Evolutionary conservation across 92 coral and sea anemone genomes (phyloP).

Genomic region (Palythoa caribaeorum): DNA sequence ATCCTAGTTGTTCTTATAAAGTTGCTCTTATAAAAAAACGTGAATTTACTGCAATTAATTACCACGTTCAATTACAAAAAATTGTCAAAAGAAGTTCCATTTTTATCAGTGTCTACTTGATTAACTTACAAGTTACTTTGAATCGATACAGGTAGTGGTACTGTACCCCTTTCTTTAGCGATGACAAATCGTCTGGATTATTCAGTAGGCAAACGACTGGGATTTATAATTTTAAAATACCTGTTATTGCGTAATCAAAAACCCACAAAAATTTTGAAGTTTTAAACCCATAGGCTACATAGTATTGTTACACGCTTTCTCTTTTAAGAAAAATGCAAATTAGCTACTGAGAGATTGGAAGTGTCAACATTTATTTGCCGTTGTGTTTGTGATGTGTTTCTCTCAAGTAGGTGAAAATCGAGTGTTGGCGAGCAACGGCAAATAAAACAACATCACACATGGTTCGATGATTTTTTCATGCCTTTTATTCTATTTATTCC

Average conservation of each 20-base stretch:
- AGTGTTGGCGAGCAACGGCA: neutral
- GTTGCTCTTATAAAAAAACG: too few relatives aligned
- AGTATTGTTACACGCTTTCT: neutral
- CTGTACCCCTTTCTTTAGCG: neutral
- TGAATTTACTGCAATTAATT: too few relatives aligned
- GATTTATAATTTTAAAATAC: neutral
- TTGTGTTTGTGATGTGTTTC: neutral
- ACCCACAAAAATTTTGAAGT: neutral
- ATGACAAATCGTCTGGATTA: neutral
- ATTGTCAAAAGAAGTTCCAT: too few relatives aligned
- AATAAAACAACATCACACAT: constrained; percentile 22
- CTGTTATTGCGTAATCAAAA: neutral
- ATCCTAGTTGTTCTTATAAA: too few relatives aligned
- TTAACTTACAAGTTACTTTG: too few relatives aligned
- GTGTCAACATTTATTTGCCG: neutral
- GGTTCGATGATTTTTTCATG: neutral
- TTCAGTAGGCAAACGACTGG: neutral
- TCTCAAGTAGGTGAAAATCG: neutral
- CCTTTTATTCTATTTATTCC: too few relatives aligned
- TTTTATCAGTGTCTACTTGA: too few relatives aligned
- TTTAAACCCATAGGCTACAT: neutral
- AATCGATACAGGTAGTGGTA: too few relatives aligned
- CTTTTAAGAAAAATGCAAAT: neutral
- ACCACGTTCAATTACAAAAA: too few relatives aligned
- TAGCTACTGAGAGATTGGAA: neutral